Conservation (phyloP, 2,797 vertebrate species). For the Sebastes aleutianus region DNA sequence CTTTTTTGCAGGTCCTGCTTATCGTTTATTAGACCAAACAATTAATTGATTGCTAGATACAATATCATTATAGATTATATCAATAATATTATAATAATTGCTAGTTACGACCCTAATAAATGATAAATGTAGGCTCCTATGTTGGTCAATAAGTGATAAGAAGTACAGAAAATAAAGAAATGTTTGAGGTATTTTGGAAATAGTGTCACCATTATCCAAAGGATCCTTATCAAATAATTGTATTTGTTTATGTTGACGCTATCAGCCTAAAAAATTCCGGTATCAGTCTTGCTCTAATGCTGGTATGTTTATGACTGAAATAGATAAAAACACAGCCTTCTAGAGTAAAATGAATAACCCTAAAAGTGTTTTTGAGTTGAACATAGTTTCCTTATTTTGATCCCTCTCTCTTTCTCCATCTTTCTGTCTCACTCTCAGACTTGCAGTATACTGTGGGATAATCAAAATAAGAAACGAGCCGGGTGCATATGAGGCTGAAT, state of each 20-base stretch:
- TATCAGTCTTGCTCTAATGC: background rate
- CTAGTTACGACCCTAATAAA: background rate
- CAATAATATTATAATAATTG: background rate
- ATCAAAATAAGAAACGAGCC: conserved; percentile 26
- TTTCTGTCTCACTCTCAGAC: background rate
- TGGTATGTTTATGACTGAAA: background rate
- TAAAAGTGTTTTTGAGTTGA: background rate
- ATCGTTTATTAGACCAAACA: background rate
- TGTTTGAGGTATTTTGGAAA: background rate
- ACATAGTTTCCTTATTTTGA: background rate
- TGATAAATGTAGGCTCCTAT: background rate
- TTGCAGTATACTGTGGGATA: background rate
- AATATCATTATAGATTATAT: background rate
- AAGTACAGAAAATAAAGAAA: background rate
- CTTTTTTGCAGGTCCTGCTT: background rate
- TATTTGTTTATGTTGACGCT: background rate
- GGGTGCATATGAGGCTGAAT: conserved; percentile 2
- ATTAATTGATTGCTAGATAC: background rate
- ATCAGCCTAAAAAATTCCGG: background rate
- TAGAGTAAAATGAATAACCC: background rate
- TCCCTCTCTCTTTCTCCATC: background rate
- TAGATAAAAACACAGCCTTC: background rate
- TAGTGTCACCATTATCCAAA: background rate
- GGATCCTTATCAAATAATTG: background rate
- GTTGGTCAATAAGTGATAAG: background rate